Percentiles rank a stretch among this genome's conserved stretches.
Conservation (phyloP, 2,888 invertebrate genomes). For the Dendrolimus houi region DNA sequence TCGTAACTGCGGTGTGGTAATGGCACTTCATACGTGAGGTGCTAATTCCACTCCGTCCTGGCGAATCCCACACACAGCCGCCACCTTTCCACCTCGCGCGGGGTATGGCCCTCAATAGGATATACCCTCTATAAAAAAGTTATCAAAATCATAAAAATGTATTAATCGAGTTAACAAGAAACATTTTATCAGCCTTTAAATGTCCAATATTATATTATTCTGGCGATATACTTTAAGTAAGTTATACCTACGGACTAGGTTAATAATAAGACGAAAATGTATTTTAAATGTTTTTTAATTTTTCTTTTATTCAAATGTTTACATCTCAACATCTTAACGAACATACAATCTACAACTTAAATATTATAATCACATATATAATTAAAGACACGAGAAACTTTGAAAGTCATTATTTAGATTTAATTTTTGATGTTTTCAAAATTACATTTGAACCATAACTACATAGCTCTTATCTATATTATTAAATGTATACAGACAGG, state of each 20-base stretch:
- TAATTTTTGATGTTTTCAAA: constrained; percentile 11
- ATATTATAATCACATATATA: constrained; percentile 59
- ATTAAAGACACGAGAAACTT: constrained; percentile 32
- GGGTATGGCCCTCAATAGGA: no score
- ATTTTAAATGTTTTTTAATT: constrained; percentile 56
- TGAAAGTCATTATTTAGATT: constrained; percentile 25
- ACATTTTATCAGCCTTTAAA: no score
- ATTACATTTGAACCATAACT: background rate
- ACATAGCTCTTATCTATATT: constrained; percentile 37
- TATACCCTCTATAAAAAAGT: no score
- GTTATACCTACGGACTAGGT: no score
- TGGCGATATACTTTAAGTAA: no score
- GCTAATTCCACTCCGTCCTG: no score
- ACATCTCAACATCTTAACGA: constrained; percentile 51
- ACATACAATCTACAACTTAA: constrained; percentile 55
- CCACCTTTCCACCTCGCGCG: no score
- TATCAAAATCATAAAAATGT: no score
- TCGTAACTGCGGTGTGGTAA: no score
- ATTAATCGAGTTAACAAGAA: background rate
- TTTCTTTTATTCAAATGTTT: constrained; percentile 52
- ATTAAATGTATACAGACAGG: constrained; percentile 8
- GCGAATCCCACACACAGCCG: no score
- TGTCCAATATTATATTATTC: no score
- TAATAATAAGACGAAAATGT: constrained; percentile 13
- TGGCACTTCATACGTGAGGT: no score